phyloP scores from a whole-genome alignment of 2,113 vertebrate genomes.

The Vimba vimba region DNA sequence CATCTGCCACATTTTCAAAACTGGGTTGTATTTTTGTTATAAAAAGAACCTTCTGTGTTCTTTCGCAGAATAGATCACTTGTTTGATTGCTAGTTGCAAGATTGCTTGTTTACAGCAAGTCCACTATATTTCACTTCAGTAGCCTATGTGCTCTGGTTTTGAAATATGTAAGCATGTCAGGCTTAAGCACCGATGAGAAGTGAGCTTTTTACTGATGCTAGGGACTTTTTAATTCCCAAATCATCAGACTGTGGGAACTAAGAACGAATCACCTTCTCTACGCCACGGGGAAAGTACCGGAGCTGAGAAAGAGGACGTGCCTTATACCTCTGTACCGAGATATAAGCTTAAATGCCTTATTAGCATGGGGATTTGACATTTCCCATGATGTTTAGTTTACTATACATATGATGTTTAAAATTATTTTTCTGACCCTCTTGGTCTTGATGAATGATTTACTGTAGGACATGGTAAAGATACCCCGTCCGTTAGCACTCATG shows the following conservation, averaged over 20 bases:
- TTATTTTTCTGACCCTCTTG: not conserved
- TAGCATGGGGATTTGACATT: not conserved
- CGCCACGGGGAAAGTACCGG: slow-evolving; percentile 15
- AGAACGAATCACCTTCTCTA: slow-evolving; percentile 32
- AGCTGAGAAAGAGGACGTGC: slow-evolving; percentile 17
- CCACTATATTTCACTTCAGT: slow-evolving; percentile 26
- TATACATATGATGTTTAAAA: not conserved
- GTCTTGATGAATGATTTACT: not conserved
- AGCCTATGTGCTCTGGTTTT: not conserved
- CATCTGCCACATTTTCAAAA: not conserved
- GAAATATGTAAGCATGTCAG: not conserved
- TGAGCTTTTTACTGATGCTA: not conserved
- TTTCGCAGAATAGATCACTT: not conserved
- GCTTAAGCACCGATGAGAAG: not conserved
- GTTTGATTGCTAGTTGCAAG: not conserved
- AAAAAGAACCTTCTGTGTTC: not conserved
- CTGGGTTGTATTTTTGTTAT: not conserved
- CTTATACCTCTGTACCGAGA: not conserved
- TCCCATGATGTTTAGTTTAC: slow-evolving; percentile 22
- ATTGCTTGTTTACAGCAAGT: slow-evolving; percentile 27
- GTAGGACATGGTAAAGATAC: not conserved
- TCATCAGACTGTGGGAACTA: slow-evolving; percentile 31
- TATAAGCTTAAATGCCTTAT: not conserved
- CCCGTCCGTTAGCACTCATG: not conserved
- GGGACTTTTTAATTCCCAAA: slow-evolving; percentile 8